Percentiles rank a stretch among this genome's conserved stretches.
phyloP scores from a whole-genome alignment of 1,140 invertebrate genomes.

The Parasteatoda tepidariorum region DNA sequence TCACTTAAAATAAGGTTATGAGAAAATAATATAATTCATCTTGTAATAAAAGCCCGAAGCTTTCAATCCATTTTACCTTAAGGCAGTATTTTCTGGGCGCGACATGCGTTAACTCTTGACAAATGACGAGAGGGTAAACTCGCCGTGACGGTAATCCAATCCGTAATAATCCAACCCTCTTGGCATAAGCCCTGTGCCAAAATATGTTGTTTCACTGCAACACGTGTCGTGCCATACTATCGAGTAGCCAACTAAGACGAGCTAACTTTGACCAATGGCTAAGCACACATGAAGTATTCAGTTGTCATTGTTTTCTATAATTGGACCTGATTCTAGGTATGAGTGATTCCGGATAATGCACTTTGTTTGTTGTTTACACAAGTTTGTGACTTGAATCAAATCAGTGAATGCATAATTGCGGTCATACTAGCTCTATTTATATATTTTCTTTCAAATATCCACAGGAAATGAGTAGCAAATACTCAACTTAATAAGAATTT shows the following conservation, averaged over 20 bases:
- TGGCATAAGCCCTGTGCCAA: conserved; percentile 11
- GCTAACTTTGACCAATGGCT: neutral
- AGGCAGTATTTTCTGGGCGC: neutral
- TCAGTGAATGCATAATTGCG: no score
- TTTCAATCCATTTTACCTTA: neutral
- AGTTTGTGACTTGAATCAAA: neutral
- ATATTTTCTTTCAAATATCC: no score
- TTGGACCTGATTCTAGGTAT: neutral
- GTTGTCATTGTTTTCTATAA: neutral
- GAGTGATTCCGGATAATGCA: neutral
- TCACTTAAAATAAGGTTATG: no score
- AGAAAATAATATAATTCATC: no score
- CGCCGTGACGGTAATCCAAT: neutral
- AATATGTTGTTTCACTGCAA: neutral
- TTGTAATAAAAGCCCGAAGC: neutral
- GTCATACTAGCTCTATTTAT: no score
- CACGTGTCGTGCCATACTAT: conserved; percentile 8
- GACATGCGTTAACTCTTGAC: neutral
- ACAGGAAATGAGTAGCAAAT: no score
- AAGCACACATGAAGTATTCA: conserved; percentile 1
- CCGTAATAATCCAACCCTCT: conserved; percentile 9
- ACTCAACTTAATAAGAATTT: no score
- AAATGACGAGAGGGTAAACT: conserved; percentile 13
- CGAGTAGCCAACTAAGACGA: neutral
- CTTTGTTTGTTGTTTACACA: neutral